Conservation (phyloP, 2,888 invertebrate genomes). For the Pyralis farinalis region DNA sequence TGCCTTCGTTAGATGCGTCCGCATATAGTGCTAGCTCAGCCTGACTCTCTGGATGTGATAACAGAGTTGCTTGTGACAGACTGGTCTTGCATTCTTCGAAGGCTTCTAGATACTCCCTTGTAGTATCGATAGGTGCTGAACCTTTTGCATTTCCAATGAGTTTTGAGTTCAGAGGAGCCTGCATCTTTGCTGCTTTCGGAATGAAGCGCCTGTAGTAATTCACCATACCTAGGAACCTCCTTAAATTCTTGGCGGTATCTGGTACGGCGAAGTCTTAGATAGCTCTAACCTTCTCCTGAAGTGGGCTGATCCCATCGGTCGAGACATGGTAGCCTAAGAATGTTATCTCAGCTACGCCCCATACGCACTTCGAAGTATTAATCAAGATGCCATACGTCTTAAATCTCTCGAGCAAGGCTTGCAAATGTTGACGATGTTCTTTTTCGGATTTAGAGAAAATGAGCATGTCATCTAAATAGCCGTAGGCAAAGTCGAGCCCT, state of each 20-base stretch:
- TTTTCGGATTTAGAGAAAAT: not conserved
- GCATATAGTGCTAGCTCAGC: no score
- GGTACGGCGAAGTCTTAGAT: not conserved
- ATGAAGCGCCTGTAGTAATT: conserved; percentile 12
- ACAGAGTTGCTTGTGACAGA: conserved; percentile 5
- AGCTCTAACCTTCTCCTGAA: no score
- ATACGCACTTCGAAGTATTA: no score
- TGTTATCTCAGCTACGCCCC: no score
- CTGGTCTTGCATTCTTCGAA: conserved; percentile 13
- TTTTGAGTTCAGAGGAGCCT: conserved; percentile 6
- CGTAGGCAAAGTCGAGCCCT: not conserved
- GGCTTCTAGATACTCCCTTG: conserved; percentile 4
- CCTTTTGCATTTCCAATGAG: conserved; percentile 6
- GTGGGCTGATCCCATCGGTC: no score
- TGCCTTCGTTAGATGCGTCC: no score
- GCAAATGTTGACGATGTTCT: no score
- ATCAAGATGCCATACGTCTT: no score
- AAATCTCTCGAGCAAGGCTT: no score
- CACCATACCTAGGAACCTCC: conserved; percentile 12
- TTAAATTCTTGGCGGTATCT: not conserved
- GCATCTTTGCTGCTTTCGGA: conserved; percentile 10
- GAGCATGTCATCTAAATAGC: not conserved
- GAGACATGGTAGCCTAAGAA: no score
- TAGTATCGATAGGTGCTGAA: conserved; percentile 10
- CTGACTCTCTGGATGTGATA: not conserved